These are phyloP conservation scores for Gadopsis bispinosus DNA, from an alignment of 2,797 vertebrate genomes.

Conservation along the genomic window DNA sequence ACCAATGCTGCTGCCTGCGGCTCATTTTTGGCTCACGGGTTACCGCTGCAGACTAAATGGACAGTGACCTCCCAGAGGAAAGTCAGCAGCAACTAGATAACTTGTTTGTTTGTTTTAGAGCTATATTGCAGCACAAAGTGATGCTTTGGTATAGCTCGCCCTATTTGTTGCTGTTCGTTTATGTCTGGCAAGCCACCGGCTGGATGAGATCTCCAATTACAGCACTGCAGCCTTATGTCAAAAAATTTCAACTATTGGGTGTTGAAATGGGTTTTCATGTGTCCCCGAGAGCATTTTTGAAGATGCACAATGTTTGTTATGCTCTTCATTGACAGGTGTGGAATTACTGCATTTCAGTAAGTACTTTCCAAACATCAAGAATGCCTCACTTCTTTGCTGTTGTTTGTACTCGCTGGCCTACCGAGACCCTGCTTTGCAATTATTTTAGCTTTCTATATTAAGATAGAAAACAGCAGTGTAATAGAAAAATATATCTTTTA, in stretches of 20 bases:
- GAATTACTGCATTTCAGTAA: constrained; percentile 5
- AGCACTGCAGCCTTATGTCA: background rate
- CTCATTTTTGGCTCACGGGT: constrained; percentile 23
- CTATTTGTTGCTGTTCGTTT: constrained; percentile 23
- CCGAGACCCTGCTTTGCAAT: background rate
- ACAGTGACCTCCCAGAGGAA: background rate
- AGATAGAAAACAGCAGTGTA: background rate
- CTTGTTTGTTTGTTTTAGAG: background rate
- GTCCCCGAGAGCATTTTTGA: background rate
- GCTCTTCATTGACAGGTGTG: background rate
- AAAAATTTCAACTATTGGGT: background rate
- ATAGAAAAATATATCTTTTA: background rate
- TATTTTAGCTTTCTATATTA: background rate
- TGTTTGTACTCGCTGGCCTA: background rate
- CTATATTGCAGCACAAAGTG: constrained; percentile 2
- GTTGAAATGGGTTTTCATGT: constrained; percentile 3
- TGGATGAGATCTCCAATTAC: constrained; percentile 2
- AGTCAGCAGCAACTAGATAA: background rate
- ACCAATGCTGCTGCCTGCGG: constrained; percentile 1
- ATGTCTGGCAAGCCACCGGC: background rate
- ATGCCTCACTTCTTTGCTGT: background rate
- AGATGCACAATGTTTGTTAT: background rate
- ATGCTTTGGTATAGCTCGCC: background rate
- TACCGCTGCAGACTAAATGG: background rate
- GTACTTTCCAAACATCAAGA: background rate